phyloP scores from a whole-genome alignment of 1,140 invertebrate genomes.

The Zaprionus capensis region DNA sequence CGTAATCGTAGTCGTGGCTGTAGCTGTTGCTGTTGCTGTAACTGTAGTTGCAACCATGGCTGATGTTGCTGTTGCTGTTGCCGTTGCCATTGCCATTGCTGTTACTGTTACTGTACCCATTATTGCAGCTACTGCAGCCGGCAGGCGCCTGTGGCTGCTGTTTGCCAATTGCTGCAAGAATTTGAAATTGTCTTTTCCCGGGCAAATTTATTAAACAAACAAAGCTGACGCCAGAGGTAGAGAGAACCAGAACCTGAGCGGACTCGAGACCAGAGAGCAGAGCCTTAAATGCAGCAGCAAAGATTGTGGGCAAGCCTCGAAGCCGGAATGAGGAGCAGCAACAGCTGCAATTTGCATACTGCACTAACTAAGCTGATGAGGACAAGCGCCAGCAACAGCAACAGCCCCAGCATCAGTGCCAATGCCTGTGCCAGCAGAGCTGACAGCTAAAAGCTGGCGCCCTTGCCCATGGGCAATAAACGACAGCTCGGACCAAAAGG shows the following conservation, averaged over 20 bases:
- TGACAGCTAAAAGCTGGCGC: conserved; percentile 47
- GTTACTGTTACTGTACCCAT: conserved; percentile 24
- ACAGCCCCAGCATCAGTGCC: not conserved
- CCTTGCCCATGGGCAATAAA: conserved; percentile 72
- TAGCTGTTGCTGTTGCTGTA: conserved; percentile 23
- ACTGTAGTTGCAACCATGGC: conserved; percentile 1
- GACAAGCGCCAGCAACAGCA: conserved; percentile 32
- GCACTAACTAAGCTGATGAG: conserved; percentile 70
- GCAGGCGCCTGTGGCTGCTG: conserved; percentile 54
- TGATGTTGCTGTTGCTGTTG: conserved; percentile 27
- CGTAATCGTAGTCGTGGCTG: conserved; percentile 7
- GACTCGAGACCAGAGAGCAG: conserved; percentile 1
- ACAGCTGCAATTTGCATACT: conserved; percentile 65
- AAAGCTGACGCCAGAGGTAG: conserved; percentile 48
- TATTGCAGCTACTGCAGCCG: conserved; percentile 27
- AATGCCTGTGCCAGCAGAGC: conserved; percentile 26
- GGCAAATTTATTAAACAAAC: conserved; percentile 81
- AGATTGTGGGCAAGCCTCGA: conserved; percentile 49
- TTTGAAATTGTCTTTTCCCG: conserved; percentile 79
- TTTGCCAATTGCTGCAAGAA: conserved; percentile 81
- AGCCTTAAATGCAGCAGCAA: conserved; percentile 28
- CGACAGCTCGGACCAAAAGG: conserved; percentile 37
- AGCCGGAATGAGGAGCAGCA: conserved; percentile 50
- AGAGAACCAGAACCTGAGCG: conserved; percentile 30
- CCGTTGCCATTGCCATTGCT: conserved; percentile 23